These are phyloP conservation scores for Ivindomyrus marchei DNA, from an alignment of 2,113 vertebrate genomes.

Conservation along the genomic window DNA sequence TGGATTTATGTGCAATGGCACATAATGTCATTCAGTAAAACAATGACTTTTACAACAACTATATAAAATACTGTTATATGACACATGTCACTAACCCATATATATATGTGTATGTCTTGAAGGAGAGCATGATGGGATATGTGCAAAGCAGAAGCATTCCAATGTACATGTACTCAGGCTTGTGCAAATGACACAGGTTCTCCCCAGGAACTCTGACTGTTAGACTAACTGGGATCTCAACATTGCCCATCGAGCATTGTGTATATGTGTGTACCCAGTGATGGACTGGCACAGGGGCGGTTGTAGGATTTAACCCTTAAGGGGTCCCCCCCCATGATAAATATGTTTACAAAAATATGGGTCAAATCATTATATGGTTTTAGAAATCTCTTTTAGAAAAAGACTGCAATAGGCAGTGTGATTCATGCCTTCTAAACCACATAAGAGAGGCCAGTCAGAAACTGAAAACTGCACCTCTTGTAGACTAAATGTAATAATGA, in stretches of 20 bases:
- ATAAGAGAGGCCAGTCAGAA: neutral
- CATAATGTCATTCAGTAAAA: neutral
- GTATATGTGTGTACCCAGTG: too few species aligned
- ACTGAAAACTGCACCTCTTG: neutral
- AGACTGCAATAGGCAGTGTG: neutral
- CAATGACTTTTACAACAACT: neutral
- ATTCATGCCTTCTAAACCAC: neutral
- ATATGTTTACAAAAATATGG: neutral
- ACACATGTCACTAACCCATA: neutral
- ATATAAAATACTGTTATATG: neutral
- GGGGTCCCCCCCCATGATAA: neutral
- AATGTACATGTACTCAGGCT: neutral
- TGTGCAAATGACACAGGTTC: neutral
- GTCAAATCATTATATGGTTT: neutral
- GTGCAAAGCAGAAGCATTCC: neutral
- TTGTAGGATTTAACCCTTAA: neutral
- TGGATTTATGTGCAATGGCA: neutral
- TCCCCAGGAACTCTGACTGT: neutral
- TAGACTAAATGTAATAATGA: constrained; percentile 1
- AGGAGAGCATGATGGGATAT: neutral
- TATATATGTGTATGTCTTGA: neutral
- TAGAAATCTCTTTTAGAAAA: neutral
- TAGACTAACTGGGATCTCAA: neutral
- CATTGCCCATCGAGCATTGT: too few species aligned
- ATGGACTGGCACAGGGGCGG: too few species aligned